Base-by-base conservation (phyloP, 1,140 invertebrate genomes). In the Agraylea sexmaculata region DNA sequence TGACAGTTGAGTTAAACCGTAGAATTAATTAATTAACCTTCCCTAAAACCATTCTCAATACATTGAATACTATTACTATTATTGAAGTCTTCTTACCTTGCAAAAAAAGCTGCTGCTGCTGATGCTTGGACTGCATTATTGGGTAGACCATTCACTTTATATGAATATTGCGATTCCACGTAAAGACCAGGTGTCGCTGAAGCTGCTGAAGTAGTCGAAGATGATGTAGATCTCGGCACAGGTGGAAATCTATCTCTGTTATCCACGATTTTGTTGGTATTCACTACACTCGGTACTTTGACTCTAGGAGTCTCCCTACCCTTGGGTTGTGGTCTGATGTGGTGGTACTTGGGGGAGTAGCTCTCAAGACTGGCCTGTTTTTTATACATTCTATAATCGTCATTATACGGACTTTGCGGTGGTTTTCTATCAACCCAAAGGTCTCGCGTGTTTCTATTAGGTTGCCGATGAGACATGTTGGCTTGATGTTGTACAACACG, bases 321-420 rank as follows among this genome's bases (percentile, higher is more conserved):
- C 29, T 39, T 42, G 16, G 46, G 37, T 23, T 44, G 49, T 3
- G 65, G 62, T 51, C 65, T 57, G 46, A 68, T 64, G 40, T 64
- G 64, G 47, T 68, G 65, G 44, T 68, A 68, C 38, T 56, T 54
- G n/a, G 65, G 65, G 28, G 66, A 64, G 43, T 66, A 68, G 57
- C 62, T 63, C 55, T 68, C 65, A 6, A 68, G 56, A 17, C 57
- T 56, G 52, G 58, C 60, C 47, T 56, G 60, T 55, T 55, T 34
- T 34, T 34, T 34, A 18, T 18, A 34, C 32, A 18, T 34, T 10
- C n/a, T n/a, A 25, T 7, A 25, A 25, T 25, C 23, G 23, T 25
- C 23, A 32, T 32, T 34, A n/a, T 34, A n/a, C n/a, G n/a, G n/a
- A n/a, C n/a, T n/a, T n/a, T n/a, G n/a, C n/a, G n/a, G n/a, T n/a